Base-by-base conservation (phyloP, 2,797 vertebrate species). In the Sarcoramphus papa region DNA sequence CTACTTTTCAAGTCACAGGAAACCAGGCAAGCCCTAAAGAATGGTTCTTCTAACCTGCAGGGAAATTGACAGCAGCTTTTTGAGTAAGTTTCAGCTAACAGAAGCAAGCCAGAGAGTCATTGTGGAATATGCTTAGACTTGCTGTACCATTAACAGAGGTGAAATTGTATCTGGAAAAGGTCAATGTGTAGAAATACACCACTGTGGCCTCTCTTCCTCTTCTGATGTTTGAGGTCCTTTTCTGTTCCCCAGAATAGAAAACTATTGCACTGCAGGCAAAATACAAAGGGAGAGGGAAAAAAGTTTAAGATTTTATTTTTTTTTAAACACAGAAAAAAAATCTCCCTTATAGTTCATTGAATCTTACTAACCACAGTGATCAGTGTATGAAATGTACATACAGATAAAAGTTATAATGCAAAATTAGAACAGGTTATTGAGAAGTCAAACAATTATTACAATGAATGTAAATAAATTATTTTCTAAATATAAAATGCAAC, bases 161-260 rank as follows among this genome's bases (percentile, higher is more conserved):
- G 74, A 92, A 93, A 91, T 56, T 72, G 63, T 90, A 56, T 89
- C 87, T 95, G 84, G 70, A 73, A 92, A 77, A 88, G 51, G 70
- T 85, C 59, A 50, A 7, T 25, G 31, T 4, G 2, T 84, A 69
- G 73, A 91, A 76, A 73, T 84, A 47, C 31, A 25, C 43, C 31
- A 47, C 10, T 56, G 41, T 73, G 50, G 41, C 67, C 77, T 76
- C 54, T 53, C 24, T 75, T 85, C 35, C 30, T 84, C 68, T 69
- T 76, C 30, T 75, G n/a, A 60, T 73, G 48, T 51, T 81, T 84
- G 77, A 81, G 35, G 33, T 62, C 56, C 41, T 93, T 76, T 88
- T 88, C 62, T 43, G 0, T 74, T 88, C 7, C 54, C 35, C 31
- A 51, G 67, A 85, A 76, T 4, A 88, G 62, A 83, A 88, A 57